A percentile compares a stretch with the other conserved stretches of the same genome.
These are phyloP conservation scores for Oryzias sinensis DNA, from an alignment of 2,797 vertebrate species.

Conservation along the genomic window DNA sequence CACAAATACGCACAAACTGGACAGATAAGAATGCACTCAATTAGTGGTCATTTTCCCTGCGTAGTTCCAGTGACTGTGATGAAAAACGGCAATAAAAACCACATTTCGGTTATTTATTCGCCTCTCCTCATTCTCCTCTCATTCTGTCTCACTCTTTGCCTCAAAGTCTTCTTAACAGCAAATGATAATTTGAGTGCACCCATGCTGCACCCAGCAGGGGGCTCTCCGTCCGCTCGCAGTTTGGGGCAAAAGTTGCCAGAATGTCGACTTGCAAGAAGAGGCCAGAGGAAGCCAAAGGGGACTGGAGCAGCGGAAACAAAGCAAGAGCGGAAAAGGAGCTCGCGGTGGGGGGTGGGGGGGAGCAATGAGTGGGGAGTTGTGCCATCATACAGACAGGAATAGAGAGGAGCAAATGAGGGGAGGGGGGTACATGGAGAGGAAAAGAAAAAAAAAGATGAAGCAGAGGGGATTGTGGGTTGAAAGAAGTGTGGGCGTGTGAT, in stretches of 20 bases:
- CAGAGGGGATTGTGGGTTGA: constrained; percentile 21
- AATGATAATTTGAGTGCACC: constrained; percentile 54
- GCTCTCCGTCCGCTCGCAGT: constrained; percentile 39
- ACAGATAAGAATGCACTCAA: constrained; percentile 19
- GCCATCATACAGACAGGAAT: constrained; percentile 41
- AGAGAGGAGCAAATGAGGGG: constrained; percentile 20
- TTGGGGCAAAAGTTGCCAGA: constrained; percentile 62
- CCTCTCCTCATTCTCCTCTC: constrained; percentile 5
- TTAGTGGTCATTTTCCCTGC: constrained; percentile 27
- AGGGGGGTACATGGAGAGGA: not conserved
- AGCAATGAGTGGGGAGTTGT: constrained; percentile 22
- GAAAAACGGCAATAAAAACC: constrained; percentile 39
- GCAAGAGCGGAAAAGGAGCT: constrained; percentile 17
- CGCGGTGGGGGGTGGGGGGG: constrained; percentile 24
- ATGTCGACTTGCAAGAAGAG: constrained; percentile 51
- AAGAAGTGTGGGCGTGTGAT: constrained; percentile 56
- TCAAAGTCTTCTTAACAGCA: constrained; percentile 51
- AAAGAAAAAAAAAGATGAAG: constrained; percentile 21
- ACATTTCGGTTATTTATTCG: constrained; percentile 14
- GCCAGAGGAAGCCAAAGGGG: constrained; percentile 9
- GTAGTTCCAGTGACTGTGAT: constrained; percentile 39
- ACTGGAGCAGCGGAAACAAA: constrained; percentile 16
- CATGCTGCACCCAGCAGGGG: constrained; percentile 46
- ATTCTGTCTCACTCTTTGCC: constrained; percentile 21
- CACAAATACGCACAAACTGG: constrained; percentile 22